A percentile compares a stretch with the other conserved stretches of the same genome.
Evolutionary conservation across 2,113 vertebrate species (phyloP).

Genomic region (Rhinolophus ferrumequinum): DNA sequence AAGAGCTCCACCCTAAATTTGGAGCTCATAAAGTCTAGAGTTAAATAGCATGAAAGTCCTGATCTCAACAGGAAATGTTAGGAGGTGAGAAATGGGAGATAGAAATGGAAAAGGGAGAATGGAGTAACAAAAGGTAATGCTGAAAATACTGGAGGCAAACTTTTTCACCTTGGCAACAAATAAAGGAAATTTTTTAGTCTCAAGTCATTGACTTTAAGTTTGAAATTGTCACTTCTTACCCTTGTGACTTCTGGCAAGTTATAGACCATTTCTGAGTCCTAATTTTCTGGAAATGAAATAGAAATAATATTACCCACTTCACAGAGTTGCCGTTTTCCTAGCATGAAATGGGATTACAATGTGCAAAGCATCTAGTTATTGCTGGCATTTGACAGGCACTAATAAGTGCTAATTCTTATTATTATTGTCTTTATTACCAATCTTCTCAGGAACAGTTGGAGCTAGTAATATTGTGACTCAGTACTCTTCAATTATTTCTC

Average conservation of each 20-base stretch:
- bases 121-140: background rate
- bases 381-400: constrained; percentile 39
- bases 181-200: background rate
- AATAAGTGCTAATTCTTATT: constrained; percentile 25
- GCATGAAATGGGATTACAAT: constrained; percentile 26
- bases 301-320: background rate
- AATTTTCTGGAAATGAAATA: constrained; percentile 15
- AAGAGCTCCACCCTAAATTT: background rate
- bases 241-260: background rate
- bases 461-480: background rate
- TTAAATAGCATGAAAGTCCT: background rate
- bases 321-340: background rate
- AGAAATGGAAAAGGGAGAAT: background rate
- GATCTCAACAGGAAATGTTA: background rate
- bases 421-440: constrained; percentile 29
- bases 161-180: background rate
- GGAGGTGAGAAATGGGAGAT: background rate
- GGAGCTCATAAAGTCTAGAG: background rate
- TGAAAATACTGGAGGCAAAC: background rate
- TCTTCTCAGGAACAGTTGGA: constrained; percentile 19
- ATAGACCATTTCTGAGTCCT: background rate
- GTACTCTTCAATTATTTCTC: constrained; percentile 21
- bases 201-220: background rate
- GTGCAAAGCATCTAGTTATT: background rate
- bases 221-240: background rate